phyloP scores from a whole-genome alignment of 2,797 vertebrate genomes.

The Enteromius mattozi region DNA sequence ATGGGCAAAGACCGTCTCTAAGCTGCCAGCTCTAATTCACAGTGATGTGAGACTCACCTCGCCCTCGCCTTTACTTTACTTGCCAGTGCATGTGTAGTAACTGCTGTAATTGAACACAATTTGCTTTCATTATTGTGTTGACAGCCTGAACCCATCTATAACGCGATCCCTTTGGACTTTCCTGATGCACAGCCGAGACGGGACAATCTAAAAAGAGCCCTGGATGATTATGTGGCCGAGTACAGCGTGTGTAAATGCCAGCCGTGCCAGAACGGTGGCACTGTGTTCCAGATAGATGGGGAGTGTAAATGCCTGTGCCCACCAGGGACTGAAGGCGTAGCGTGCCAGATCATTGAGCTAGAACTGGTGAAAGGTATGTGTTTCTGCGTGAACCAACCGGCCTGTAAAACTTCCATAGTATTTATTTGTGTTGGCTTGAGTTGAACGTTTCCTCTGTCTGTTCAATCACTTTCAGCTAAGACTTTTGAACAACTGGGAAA shows the following conservation, averaged over 20 bases:
- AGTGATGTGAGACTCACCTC: constrained; percentile 76
- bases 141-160: constrained; percentile 85
- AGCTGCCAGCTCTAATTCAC: constrained; percentile 79
- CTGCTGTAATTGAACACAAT: not conserved
- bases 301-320: constrained; percentile 84
- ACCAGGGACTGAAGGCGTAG: constrained; percentile 75
- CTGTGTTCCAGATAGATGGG: constrained; percentile 81
- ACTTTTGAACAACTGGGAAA: constrained; percentile 62
- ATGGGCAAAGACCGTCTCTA: constrained; percentile 81
- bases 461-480: constrained; percentile 27
- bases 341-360: constrained; percentile 81
- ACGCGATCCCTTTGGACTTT: constrained; percentile 81
- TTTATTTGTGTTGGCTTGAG: not conserved
- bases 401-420: not conserved
- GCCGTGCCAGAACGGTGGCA: constrained; percentile 89
- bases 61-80: constrained; percentile 7
- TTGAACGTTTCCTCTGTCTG: not conserved
- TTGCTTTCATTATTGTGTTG: constrained; percentile 19
- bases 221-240: constrained; percentile 83
- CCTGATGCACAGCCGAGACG: constrained; percentile 75
- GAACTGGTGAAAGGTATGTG: constrained; percentile 62
- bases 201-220: constrained; percentile 81
- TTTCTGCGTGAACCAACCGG: not conserved
- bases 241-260: constrained; percentile 86
- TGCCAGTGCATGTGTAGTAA: not conserved